Evolutionary conservation across 2,888 invertebrate species (phyloP).

Genomic region (Netelia inedita): DNA sequence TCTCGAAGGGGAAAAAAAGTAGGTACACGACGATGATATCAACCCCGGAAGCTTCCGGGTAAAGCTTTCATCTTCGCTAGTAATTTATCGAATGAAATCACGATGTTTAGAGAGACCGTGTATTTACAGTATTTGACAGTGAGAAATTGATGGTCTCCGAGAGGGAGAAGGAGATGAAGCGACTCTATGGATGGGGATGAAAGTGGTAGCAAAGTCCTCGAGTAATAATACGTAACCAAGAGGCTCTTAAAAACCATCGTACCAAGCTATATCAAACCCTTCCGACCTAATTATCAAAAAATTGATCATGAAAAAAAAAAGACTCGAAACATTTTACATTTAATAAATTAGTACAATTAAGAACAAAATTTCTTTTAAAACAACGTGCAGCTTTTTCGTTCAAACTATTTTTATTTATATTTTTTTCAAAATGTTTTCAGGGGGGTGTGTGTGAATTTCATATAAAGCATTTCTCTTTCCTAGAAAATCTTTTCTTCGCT

Average conservation of each 20-base stretch:
- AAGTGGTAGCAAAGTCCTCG: not conserved
- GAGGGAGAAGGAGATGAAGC: not conserved
- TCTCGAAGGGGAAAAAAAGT: not conserved
- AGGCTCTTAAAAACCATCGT: not conserved
- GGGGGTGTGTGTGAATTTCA: too few species aligned
- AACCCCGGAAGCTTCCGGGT: constrained; percentile 5
- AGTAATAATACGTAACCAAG: not conserved
- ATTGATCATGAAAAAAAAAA: too few species aligned
- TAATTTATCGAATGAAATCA: constrained; percentile 40
- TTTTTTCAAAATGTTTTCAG: too few species aligned
- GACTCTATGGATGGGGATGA: not conserved
- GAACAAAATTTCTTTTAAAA: too few species aligned
- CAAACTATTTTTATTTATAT: too few species aligned
- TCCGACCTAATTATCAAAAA: too few species aligned
- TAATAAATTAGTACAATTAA: too few species aligned
- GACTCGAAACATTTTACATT: too few species aligned
- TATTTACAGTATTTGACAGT: constrained; percentile 6
- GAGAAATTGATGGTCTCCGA: not conserved
- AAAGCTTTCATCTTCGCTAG: constrained; percentile 29
- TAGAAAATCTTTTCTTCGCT: too few species aligned
- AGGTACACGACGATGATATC: not conserved
- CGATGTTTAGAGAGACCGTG: not conserved
- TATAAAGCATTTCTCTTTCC: too few species aligned
- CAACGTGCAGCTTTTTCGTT: too few species aligned
- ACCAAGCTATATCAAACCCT: too few species aligned